Base-by-base conservation (phyloP, 2,888 invertebrate species). In the Ellobium chinense region DNA sequence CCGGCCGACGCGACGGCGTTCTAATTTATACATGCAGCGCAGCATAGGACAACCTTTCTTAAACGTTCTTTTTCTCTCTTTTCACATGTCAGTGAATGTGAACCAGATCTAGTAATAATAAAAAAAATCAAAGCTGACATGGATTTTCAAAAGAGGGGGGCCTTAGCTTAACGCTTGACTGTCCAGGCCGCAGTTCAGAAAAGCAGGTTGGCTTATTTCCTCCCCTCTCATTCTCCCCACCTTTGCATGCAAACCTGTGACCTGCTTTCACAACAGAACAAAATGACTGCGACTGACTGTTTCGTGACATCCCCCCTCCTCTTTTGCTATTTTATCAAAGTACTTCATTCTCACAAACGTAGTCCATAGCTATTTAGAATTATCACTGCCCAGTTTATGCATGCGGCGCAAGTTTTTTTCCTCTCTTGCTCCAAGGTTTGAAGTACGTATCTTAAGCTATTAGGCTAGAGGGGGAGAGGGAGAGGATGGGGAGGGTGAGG, bases 1-100 rank as follows among this genome's bases (percentile, higher is more conserved):
- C 76, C 56, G 36, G 56, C 76, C n/a, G 24, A 34, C n/a, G n/a
- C 56, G 60, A 72, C 58, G n/a, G 3, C 34, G 36, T 60, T 56
- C 37, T 37, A 63, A 4, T 74, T 9, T 46, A 63, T 21, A 39
- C 12, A 27, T 24, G 5, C 60, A 9, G 46, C 21, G 3, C 21
- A 21, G n/a, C n/a, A 5, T 60, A 60, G 60, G 5, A 60, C n/a
- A n/a, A 5, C 60, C 60, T n/a, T 46, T 46, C 7, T 46, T 18
- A 46, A 46, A 18, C 9, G 7, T 7, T 46, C 7, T 46, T 7
- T 46, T 46, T 46, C 18, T 46, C 9, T 18, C 46, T 46, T 46
- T 12, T 46, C 18, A 18, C 46, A 7, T n/a, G n/a, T 46, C 46
- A 46, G 18, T 46, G 46, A 46, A 46, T 46, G 46, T 46, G 46